Evolutionary conservation across 2,113 vertebrate species (phyloP), one percentile per base, ranked within the genome.

Genomic region (Zosterops hypoxanthus): DNA sequence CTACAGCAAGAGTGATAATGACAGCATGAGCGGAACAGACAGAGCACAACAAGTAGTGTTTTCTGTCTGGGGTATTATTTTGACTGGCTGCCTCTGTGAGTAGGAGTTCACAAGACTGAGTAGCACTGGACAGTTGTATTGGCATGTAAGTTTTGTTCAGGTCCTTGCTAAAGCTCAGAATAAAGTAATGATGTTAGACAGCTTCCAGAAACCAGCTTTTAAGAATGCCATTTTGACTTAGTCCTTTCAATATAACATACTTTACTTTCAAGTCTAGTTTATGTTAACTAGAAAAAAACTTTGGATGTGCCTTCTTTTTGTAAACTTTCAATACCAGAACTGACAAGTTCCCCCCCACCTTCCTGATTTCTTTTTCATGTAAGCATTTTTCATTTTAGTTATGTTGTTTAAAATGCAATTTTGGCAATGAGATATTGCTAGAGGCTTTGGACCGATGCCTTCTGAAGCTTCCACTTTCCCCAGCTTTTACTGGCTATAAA

Each of bases 361-460:
- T 75, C 55, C 24, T 26, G 13, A n/a, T 44, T 61, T 81, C 61
- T 60, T 60, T 65, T 79, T 72, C 39, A 78, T 93, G 28, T 34
- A 91, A 83, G 76, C 14, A 57, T 84, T 76, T 88, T 89, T 70
- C 71, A 65, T 89, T 91, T 86, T 49, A 68, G 78, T 91, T 90
- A 57, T 34, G 68, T 71, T 92, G 60, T 92, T 97, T 92, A 92
- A 96, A 97, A 94, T 60, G 82, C 39, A 78, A 19, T 73, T 49
- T 42, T 95, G 92, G 94, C 95, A 96, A 88, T 33, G 41, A 88
- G 55, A 90, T 86, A 81, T 25, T 93, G 96, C 97, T 82, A 75
- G 84, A 96, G 84, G 97, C 94, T 94, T 95, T 97, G 95, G 95
- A 96, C 75, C 52, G 15, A 57, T 88, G 93, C 90, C 94, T 86